These are phyloP conservation scores for Parasteatoda tepidariorum DNA, from an alignment of 1,140 invertebrate genomes.

Conservation along the genomic window DNA sequence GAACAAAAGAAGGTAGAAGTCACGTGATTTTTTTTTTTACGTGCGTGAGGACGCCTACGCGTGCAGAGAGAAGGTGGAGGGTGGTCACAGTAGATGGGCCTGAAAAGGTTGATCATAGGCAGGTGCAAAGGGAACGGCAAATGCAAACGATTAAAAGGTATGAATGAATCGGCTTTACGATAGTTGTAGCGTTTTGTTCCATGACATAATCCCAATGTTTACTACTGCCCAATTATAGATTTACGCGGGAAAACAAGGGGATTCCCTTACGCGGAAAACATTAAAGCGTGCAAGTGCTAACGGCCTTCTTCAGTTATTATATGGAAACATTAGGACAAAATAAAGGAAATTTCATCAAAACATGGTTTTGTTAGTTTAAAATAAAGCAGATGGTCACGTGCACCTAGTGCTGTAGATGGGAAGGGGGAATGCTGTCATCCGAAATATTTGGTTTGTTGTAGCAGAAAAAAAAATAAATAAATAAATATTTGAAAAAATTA, in stretches of 20 bases:
- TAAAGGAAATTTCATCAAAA: too few species aligned
- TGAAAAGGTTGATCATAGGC: background rate
- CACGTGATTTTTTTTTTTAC: background rate
- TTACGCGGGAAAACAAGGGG: background rate
- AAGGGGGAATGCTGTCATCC: too few species aligned
- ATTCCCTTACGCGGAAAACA: too few species aligned
- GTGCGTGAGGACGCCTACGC: slow-evolving; percentile 6
- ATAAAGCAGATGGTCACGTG: too few species aligned
- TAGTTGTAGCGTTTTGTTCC: background rate
- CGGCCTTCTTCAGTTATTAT: too few species aligned
- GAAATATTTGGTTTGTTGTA: too few species aligned
- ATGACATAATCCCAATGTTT: background rate
- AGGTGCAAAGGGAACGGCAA: background rate
- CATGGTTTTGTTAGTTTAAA: too few species aligned
- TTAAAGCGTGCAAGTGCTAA: too few species aligned
- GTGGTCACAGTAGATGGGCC: background rate
- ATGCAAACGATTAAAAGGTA: background rate
- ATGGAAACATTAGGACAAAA: too few species aligned
- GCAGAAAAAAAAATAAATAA: too few species aligned
- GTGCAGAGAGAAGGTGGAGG: background rate
- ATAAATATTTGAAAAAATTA: too few species aligned
- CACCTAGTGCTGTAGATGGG: too few species aligned
- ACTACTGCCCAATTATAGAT: background rate
- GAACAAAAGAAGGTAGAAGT: background rate
- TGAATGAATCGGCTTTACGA: background rate